These are phyloP conservation scores for Lingula anatina DNA, from an alignment of 2,888 invertebrate genomes.

Conservation along the genomic window DNA sequence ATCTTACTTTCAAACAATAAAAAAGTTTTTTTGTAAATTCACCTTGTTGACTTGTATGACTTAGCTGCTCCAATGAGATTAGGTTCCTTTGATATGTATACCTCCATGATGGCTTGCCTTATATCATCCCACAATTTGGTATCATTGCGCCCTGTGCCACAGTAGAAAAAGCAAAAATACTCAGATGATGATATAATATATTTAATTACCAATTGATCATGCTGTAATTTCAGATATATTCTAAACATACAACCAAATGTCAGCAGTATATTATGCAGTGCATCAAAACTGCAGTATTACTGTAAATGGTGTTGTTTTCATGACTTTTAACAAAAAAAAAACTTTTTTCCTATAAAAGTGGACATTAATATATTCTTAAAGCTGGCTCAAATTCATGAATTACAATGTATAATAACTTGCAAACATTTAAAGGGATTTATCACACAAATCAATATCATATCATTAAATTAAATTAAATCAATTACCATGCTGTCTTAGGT, in stretches of 20 bases:
- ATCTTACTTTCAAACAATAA: too few species aligned
- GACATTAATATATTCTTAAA: too few species aligned
- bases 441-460: too few species aligned
- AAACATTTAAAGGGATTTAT: too few species aligned
- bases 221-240: not conserved
- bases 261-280: not conserved
- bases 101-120: constrained; percentile 68
- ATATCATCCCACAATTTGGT: constrained; percentile 73
- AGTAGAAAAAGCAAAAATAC: too few species aligned
- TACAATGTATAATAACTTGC: too few species aligned
- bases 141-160: constrained; percentile 60
- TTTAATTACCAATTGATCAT: not conserved
- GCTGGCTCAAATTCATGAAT: too few species aligned
- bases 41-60: constrained; percentile 27
- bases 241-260: not conserved
- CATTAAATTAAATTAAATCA: too few species aligned
- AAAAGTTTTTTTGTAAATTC: too few species aligned
- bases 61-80: constrained; percentile 60
- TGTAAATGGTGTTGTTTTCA: too few species aligned
- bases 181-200: too few species aligned
- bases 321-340: not conserved
- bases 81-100: constrained; percentile 65
- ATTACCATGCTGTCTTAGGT: constrained; percentile 41
- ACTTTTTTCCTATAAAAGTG: not conserved
- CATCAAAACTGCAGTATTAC: not conserved